These are phyloP conservation scores for Chascanopsetta lugubris DNA, from an alignment of 2,113 vertebrate genomes.

Conservation along the genomic window DNA sequence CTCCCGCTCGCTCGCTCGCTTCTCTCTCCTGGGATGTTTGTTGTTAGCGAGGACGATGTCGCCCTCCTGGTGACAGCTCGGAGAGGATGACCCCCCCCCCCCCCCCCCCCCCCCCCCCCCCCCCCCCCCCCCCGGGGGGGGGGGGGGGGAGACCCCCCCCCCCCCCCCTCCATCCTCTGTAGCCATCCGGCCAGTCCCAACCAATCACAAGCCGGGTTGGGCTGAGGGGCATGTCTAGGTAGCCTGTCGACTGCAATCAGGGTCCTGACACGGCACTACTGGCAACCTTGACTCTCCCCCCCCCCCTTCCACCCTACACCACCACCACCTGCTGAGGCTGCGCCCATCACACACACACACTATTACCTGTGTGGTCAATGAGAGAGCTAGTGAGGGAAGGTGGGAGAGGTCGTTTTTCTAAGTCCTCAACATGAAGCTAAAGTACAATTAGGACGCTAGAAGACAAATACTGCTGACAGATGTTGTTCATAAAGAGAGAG, in stretches of 20 bases:
- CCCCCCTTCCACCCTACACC: conserved; percentile 12
- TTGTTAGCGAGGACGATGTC: conserved; percentile 11
- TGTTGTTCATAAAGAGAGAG: no score
- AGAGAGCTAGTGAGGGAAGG: conserved; percentile 1
- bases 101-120: no score
- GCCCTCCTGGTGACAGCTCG: conserved; percentile 47
- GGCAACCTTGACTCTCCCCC: conserved; percentile 54
- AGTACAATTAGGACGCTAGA: conserved; percentile 2
- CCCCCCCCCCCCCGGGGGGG: no score
- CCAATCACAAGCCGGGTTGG: conserved; percentile 45
- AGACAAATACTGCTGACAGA: not conserved
- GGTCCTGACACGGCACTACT: conserved; percentile 41
- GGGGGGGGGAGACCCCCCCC: no score
- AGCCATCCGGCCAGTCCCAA: conserved; percentile 18
- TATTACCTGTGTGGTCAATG: conserved; percentile 1
- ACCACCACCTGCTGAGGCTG: no score
- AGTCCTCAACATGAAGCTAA: not conserved
- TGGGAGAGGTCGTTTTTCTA: conserved; percentile 9
- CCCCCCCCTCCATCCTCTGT: conserved; percentile 27
- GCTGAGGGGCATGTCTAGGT: conserved; percentile 40
- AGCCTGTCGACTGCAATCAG: conserved; percentile 63
- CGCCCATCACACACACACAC: conserved; percentile 19
- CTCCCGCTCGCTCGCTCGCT: not conserved
- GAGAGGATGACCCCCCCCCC: conserved; percentile 36
- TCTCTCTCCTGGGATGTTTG: conserved; percentile 11